phyloP scores from a whole-genome alignment of 37 sponge, comb jelly and placozoan species.

The Beroe forskalii region DNA sequence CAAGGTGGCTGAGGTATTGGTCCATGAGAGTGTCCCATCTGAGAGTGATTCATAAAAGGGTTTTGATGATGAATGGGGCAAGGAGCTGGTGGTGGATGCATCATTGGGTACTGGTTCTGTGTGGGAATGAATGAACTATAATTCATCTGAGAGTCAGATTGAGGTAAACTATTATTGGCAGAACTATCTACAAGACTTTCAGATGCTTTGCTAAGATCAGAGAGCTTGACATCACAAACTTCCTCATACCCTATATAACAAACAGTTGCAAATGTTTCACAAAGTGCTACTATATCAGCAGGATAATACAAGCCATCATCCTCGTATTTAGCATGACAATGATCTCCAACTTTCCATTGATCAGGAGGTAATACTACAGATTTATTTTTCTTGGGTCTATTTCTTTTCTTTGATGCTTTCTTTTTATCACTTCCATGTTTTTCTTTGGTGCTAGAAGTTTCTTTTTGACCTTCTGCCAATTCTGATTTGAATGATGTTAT shows the following conservation, averaged over 20 bases:
- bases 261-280: slow-evolving; percentile 49
- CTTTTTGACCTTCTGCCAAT: not conserved
- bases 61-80: slow-evolving; percentile 40
- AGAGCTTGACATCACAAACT: not conserved
- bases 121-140: not conserved
- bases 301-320: slow-evolving; percentile 55
- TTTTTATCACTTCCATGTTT: not conserved
- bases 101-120: not conserved
- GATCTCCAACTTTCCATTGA: slow-evolving; percentile 30
- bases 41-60: not conserved
- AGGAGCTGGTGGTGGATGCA: not conserved
- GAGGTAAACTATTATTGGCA: not conserved
- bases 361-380: not conserved
- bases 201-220: not conserved
- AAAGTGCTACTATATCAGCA: slow-evolving; percentile 38
- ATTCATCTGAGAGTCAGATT: not conserved
- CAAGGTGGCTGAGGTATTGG: slow-evolving; percentile 55
- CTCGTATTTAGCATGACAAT: slow-evolving; percentile 30
- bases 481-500: slow-evolving; percentile 39
- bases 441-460: not conserved
- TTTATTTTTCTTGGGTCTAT: not conserved
- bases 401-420: slow-evolving; percentile 24
- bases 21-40: slow-evolving; percentile 21
- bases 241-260: slow-evolving; percentile 53
- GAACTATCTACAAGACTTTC: not conserved